Evolutionary conservation across 2,888 invertebrate genomes (phyloP), one percentile per base, ranked within the genome.

Genomic region (Polyploca ridens): DNA sequence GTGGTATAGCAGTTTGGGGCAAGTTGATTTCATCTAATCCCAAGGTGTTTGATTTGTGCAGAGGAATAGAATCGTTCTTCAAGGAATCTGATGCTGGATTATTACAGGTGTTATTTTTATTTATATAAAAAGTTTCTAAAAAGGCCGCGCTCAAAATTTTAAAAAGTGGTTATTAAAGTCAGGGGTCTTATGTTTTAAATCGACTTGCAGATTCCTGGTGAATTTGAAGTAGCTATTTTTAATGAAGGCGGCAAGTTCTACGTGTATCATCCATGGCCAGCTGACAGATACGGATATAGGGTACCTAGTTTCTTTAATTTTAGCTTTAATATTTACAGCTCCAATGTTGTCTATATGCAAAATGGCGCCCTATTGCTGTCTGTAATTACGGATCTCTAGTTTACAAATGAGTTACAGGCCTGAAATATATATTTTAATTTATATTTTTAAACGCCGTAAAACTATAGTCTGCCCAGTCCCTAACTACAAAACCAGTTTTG

Each of bases 221-320:
- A 92, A 68, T 85, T 84, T 8, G 94, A 94, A 75, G 86, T 94
- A 0, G 95, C 95, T 0, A 90, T 96, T 27, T 96, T 95, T 95
- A 90, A 90, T 1, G 93, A 95, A 62, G 94, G 94, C 1, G 94
- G 94, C 1, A 87, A 88, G 60, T 95, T 93, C 64, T 96, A 96
- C 71, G 76, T 95, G 65, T 96, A 95, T 75, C 95, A 96, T 78
- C 96, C 96, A 0, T 93, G 93, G 93, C 93, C 94, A 0, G 90
- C 93, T 0, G 92, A 93, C 58, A 76, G 80, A 54, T 86, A 76
- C 61, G 94, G 93, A 0, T 72, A 79, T n/a, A 86, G 84, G 84
- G 93, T 93, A 61, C 77, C 81, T 66, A n/a, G 33, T 62, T 13
- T 46, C 54, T 38, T 61, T 14, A 16, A n/a, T n/a, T 44, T 44